Conservation (phyloP, 1,140 invertebrate species). For the Drosophila sp. region DNA sequence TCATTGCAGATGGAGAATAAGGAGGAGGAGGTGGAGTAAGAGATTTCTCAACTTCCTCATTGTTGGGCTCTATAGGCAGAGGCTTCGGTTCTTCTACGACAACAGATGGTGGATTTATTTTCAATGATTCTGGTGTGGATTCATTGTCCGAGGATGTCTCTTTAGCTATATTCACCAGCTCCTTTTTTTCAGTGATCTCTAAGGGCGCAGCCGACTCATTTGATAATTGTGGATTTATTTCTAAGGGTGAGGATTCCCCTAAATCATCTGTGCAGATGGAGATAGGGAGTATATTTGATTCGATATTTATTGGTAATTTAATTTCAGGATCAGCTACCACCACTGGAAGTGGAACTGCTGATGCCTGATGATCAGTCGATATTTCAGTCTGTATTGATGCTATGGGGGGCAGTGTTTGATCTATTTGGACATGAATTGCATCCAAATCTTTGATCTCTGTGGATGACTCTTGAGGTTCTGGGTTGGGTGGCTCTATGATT, state of each 20-base stretch:
- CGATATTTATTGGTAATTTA: background rate
- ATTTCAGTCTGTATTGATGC: background rate
- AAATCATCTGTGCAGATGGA: background rate
- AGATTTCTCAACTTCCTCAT: background rate
- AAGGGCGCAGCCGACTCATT: background rate
- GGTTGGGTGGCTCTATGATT: background rate
- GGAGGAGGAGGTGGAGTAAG: too few species aligned
- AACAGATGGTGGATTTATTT: background rate
- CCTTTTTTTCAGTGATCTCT: background rate
- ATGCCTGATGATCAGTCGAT: background rate
- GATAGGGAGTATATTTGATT: background rate
- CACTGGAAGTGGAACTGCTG: background rate
- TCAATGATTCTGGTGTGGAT: background rate
- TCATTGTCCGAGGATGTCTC: background rate
- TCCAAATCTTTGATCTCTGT: background rate
- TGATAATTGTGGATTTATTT: background rate
- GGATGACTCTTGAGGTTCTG: background rate
- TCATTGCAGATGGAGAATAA: too few species aligned
- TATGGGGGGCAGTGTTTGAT: background rate
- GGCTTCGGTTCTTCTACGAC: background rate
- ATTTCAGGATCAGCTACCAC: background rate
- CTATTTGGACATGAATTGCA: background rate
- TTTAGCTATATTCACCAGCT: background rate
- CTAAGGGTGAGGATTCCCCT: background rate
- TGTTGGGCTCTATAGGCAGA: background rate